These are phyloP conservation scores for Poeciliopsis turneri DNA, from an alignment of 2,797 vertebrate genomes.

Conservation along the genomic window DNA sequence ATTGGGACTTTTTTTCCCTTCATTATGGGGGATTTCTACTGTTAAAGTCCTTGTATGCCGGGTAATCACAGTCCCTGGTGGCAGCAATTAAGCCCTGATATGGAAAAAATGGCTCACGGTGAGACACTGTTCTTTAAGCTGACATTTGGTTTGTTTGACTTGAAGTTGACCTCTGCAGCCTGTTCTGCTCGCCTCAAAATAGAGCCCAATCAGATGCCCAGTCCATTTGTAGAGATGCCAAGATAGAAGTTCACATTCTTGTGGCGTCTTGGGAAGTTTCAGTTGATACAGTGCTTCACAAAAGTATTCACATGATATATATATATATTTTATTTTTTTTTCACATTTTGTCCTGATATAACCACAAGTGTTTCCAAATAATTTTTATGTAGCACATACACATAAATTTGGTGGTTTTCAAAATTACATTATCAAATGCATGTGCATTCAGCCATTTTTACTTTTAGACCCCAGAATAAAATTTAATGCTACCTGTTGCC, in stretches of 20 bases:
- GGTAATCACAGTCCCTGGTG: conserved; percentile 30
- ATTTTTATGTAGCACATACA: background rate
- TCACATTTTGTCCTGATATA: background rate
- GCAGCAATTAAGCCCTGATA: conserved; percentile 36
- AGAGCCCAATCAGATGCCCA: conserved; percentile 58
- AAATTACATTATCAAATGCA: background rate
- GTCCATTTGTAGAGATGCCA: conserved; percentile 42
- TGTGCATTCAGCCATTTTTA: background rate
- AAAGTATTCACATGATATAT: background rate
- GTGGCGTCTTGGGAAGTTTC: conserved; percentile 58
- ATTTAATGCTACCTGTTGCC: background rate
- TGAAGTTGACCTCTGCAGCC: conserved; percentile 56
- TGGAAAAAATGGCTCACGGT: conserved; percentile 31
- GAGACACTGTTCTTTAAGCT: conserved; percentile 41
- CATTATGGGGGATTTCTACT: conserved; percentile 38
- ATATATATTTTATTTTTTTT: background rate
- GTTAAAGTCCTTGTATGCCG: conserved; percentile 36
- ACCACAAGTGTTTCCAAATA: background rate
- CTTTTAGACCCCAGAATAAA: background rate
- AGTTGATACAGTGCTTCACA: conserved; percentile 30
- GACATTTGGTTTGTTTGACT: conserved; percentile 71
- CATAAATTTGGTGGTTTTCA: background rate
- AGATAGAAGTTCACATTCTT: conserved; percentile 56
- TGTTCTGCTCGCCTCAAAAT: conserved; percentile 64
- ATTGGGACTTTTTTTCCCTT: background rate